phyloP scores from a whole-genome alignment of 2,113 vertebrate species.

The Paramisgurnus dabryanus region DNA sequence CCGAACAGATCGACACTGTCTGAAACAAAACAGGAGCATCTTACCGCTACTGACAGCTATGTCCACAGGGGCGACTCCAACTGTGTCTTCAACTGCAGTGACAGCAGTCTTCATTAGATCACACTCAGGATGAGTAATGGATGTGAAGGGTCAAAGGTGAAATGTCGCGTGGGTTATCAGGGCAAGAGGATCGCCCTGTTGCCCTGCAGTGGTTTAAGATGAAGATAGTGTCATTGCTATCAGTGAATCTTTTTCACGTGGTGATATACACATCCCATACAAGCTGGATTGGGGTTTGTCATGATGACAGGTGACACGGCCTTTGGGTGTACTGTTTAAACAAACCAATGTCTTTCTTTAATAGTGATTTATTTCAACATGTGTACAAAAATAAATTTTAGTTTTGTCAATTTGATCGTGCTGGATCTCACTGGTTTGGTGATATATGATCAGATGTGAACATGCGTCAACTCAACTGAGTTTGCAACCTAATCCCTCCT shows the following conservation, averaged over 20 bases:
- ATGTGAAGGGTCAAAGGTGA: slow-evolving; percentile 31
- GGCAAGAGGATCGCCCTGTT: neutral
- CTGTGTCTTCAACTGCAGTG: slow-evolving; percentile 4
- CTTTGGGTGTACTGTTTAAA: neutral
- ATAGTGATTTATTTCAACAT: neutral
- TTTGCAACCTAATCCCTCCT: neutral
- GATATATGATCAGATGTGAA: neutral
- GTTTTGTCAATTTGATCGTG: neutral
- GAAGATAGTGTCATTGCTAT: neutral
- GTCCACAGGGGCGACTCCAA: slow-evolving; percentile 25
- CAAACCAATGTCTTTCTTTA: neutral
- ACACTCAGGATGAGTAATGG: slow-evolving; percentile 35
- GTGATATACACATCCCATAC: neutral
- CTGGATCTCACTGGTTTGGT: too few relatives aligned
- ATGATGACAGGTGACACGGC: neutral
- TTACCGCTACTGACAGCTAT: slow-evolving; percentile 13
- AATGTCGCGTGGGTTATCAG: slow-evolving; percentile 51
- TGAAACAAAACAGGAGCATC: slow-evolving; percentile 23
- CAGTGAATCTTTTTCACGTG: neutral
- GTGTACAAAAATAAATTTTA: neutral
- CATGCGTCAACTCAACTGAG: neutral
- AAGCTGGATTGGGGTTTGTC: slow-evolving; percentile 9
- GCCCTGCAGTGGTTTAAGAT: neutral
- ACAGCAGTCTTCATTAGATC: slow-evolving; percentile 18
- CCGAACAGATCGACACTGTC: neutral